A percentile compares a stretch with the other conserved stretches of the same genome.
Conservation (phyloP, 2,113 vertebrate species). For the Poeciliopsis occidentalis region DNA sequence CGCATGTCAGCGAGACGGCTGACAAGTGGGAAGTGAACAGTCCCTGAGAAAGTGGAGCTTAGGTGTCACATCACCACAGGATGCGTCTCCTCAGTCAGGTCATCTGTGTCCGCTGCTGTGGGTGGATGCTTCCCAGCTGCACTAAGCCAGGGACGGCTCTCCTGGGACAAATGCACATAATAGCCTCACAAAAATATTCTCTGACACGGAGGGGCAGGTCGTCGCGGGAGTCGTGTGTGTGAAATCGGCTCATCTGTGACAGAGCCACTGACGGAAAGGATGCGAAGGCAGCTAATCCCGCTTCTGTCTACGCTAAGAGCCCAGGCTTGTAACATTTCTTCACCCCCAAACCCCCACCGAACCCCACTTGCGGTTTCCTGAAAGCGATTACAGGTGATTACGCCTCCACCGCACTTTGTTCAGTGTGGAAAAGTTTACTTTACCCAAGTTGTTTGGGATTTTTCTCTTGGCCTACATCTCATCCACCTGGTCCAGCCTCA, state of each 20-base stretch:
- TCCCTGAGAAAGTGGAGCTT: slow-evolving; percentile 17
- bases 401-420: slow-evolving; percentile 34
- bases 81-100: slow-evolving; percentile 53
- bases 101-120: slow-evolving; percentile 49
- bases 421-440: slow-evolving; percentile 47
- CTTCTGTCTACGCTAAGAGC: slow-evolving; percentile 27
- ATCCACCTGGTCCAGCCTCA: slow-evolving; percentile 22
- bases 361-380: slow-evolving; percentile 25
- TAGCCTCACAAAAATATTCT: slow-evolving; percentile 35
- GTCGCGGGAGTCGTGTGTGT: slow-evolving; percentile 28
- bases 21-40: slow-evolving; percentile 33
- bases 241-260: slow-evolving; percentile 39
- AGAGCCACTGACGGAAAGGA: slow-evolving; percentile 32
- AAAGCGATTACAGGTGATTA: slow-evolving; percentile 45
- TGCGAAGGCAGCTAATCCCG: slow-evolving; percentile 35
- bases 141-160: slow-evolving; percentile 24
- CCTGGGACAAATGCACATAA: slow-evolving; percentile 35
- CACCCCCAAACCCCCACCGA: not conserved
- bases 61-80: slow-evolving; percentile 64
- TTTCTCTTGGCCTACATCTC: slow-evolving; percentile 37
- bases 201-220: slow-evolving; percentile 16
- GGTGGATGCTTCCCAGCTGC: slow-evolving; percentile 41
- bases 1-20: slow-evolving; percentile 29
- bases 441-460: slow-evolving; percentile 13
- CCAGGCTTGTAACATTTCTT: slow-evolving; percentile 11